Conservation (phyloP, 2,888 invertebrate species). For the Athrips mouffetella region DNA sequence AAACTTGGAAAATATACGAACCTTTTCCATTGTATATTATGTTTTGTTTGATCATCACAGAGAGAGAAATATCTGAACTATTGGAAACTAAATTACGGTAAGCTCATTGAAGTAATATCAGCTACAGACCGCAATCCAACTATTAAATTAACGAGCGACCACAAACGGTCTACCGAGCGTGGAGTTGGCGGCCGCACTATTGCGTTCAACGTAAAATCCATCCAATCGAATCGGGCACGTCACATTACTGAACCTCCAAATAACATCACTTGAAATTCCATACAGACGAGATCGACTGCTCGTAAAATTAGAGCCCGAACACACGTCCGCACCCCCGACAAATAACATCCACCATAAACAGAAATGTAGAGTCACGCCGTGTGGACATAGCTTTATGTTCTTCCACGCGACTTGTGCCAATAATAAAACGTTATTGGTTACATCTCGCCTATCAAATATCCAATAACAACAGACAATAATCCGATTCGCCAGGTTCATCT, state of each 20-base stretch:
- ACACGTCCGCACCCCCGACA: constrained; percentile 28
- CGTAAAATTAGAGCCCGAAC: constrained; percentile 66
- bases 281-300: constrained; percentile 59
- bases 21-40: constrained; percentile 10
- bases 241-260: constrained; percentile 61
- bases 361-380: constrained; percentile 6
- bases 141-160: constrained; percentile 63
- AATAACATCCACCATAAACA: constrained; percentile 13
- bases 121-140: constrained; percentile 26
- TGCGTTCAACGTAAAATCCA: constrained; percentile 64
- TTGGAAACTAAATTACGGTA: not conserved
- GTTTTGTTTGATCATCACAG: constrained; percentile 10
- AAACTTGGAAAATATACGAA: constrained; percentile 7
- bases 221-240: constrained; percentile 68
- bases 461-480: constrained; percentile 58
- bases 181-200: constrained; percentile 26
- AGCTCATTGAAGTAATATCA: constrained; percentile 7
- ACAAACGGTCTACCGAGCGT: constrained; percentile 47
- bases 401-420: constrained; percentile 53
- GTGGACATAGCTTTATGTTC: constrained; percentile 38
- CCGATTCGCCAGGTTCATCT: constrained; percentile 50
- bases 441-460: constrained; percentile 63
- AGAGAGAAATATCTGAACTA: not conserved
- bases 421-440: constrained; percentile 66
- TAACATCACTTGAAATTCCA: constrained; percentile 70